Evolutionary conservation across 2,888 invertebrate genomes (phyloP).

Genomic region (Eupsilia transversa): DNA sequence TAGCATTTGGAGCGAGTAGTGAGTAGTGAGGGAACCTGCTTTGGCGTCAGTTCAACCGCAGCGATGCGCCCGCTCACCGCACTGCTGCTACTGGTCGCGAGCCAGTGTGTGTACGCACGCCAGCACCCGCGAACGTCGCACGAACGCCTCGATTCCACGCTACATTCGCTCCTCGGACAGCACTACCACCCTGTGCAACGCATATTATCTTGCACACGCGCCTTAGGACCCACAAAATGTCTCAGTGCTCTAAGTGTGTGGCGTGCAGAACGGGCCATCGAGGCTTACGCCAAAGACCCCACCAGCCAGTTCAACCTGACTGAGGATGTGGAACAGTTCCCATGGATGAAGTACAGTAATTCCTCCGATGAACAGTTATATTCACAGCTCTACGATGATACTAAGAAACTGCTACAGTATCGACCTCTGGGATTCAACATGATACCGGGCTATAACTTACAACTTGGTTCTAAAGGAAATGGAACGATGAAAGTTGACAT

Average conservation of each 20-base stretch:
- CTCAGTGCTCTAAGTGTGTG: conserved; percentile 90
- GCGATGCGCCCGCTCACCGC: conserved; percentile 88
- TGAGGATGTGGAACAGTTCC: conserved; percentile 81
- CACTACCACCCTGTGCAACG: conserved; percentile 66
- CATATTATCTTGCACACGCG: conserved; percentile 75
- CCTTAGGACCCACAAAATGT: conserved; percentile 88
- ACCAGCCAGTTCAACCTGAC: conserved; percentile 69
- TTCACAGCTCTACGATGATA: conserved; percentile 85
- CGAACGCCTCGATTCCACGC: conserved; percentile 68
- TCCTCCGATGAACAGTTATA: conserved; percentile 87
- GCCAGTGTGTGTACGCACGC: conserved; percentile 74
- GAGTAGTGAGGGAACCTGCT: conserved; percentile 69
- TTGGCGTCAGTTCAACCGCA: conserved; percentile 81
- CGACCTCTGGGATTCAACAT: conserved; percentile 87
- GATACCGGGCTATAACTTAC: conserved; percentile 88
- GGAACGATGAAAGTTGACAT: conserved; percentile 88
- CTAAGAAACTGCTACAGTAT: conserved; percentile 88
- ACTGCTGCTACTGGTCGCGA: conserved; percentile 79
- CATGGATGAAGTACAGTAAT: conserved; percentile 84
- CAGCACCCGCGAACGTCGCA: conserved; percentile 71
- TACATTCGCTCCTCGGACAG: conserved; percentile 68
- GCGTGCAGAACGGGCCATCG: conserved; percentile 84
- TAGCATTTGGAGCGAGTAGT: conserved; percentile 71
- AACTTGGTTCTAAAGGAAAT: conserved; percentile 88
- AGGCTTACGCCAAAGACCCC: conserved; percentile 63